These are phyloP conservation scores for Prolemur simus DNA, from an alignment of 2,113 vertebrate species.

Conservation along the genomic window DNA sequence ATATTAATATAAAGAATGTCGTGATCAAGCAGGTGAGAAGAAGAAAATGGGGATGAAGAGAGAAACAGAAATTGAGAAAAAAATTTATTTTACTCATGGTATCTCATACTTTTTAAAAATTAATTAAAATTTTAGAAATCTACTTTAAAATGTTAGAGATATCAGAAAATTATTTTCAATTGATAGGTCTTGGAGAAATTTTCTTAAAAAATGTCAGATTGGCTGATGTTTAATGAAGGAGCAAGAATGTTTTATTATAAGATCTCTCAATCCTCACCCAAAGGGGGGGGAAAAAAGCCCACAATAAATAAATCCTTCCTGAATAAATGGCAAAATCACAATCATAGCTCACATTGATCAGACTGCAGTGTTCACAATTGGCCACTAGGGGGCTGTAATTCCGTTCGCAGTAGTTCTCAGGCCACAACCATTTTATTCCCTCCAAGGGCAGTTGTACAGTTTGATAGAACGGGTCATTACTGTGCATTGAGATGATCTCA, in stretches of 20 bases:
- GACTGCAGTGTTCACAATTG: not conserved
- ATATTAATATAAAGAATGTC: not conserved
- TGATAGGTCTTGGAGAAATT: not conserved
- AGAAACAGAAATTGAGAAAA: not conserved
- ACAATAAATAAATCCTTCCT: not conserved
- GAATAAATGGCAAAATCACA: not conserved
- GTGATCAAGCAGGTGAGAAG: not conserved
- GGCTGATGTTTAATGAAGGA: not conserved
- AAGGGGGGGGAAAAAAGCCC: fast-evolving
- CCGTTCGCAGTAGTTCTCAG: not conserved
- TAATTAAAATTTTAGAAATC: slow-evolving; percentile 35
- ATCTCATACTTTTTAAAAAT: slow-evolving; percentile 5
- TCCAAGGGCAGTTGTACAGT: not conserved
- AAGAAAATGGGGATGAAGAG: not conserved
- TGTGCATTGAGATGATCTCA: not conserved
- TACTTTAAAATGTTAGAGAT: not conserved
- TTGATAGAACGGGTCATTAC: not conserved
- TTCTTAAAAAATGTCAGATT: not conserved
- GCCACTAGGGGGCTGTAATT: slow-evolving; percentile 46
- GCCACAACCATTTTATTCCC: not conserved
- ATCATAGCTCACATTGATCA: not conserved
- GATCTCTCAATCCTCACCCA: not conserved
- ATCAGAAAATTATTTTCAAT: slow-evolving; percentile 7
- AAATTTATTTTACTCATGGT: not conserved
- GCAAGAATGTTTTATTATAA: not conserved